Base-by-base conservation (phyloP, 1,140 invertebrate species). In the Diorhabda carinulata region DNA sequence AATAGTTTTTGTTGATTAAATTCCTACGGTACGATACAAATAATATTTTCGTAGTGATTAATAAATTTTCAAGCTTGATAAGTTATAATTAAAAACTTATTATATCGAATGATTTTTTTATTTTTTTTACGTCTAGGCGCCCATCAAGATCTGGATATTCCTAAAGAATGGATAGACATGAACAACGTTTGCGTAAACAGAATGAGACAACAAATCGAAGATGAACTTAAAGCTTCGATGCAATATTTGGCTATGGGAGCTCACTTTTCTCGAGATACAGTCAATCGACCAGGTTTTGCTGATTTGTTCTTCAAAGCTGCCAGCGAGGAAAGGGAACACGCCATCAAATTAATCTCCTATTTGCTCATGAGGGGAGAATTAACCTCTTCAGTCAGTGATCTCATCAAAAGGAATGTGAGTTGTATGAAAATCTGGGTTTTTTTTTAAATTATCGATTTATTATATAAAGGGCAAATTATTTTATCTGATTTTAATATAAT, bases 341-440 rank as follows among this genome's bases (percentile, higher is more conserved):
- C 94, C 1, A 89, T 94, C 74, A 94, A 94, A 79, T 83, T 98
- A 44, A 92, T 98, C 59, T 89, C 94, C 66, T 98, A 98, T 82
- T 81, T 97, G 68, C 87, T 95, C 62, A 94, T 93, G 89, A 87
- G 96, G 80, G 95, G 95, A 72, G 86, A 92, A 72, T 84, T 92
- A 10, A 89, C 89, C 42, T 82, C 81, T 41, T 84, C 88, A 65
- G 84, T 91, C 67, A 86, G 85, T 69, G 84, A 86, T 45, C 85
- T 93, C 64, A 87, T 91, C 67, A 83, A 81, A 5, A 85, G 86
- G 72, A 84, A 61, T 67, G 44, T 67, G 52, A 67, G 59, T 61
- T 52, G 25, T 25, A 25, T 9, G 41, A n/a, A 6, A 40, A 56
- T 8, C 2, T 59, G 8, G 7, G 9, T 3, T 57, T 25, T 25